Evolutionary conservation across 2,888 invertebrate species (phyloP).

Genomic region (Parelbella ahira): DNA sequence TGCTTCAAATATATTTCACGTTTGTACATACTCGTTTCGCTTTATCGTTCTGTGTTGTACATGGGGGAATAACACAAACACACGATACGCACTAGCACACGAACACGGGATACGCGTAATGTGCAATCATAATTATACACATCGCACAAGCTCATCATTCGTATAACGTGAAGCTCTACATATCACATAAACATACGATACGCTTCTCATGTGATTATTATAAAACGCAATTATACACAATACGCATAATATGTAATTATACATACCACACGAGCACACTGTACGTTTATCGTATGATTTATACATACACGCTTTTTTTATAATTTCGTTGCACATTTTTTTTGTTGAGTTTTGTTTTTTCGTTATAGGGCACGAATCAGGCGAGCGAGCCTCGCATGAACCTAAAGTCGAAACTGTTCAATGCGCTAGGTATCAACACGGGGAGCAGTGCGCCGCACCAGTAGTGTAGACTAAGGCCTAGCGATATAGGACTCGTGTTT

Average conservation of each 20-base stretch:
- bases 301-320: slow-evolving; percentile 33
- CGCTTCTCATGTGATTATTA: too few species aligned
- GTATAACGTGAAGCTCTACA: too few species aligned
- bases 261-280: too few species aligned
- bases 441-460: slow-evolving; percentile 72
- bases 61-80: too few species aligned
- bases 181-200: too few species aligned
- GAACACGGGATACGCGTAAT: too few species aligned
- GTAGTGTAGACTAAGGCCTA: slow-evolving; percentile 46
- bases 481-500: slow-evolving; percentile 38
- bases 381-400: slow-evolving; percentile 87
- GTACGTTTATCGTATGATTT: too few species aligned
- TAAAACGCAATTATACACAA: too few species aligned
- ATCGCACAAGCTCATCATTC: too few species aligned
- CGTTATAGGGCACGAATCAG: slow-evolving; percentile 83
- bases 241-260: too few species aligned
- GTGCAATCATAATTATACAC: too few species aligned
- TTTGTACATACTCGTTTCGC: slow-evolving; percentile 4
- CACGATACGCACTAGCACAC: slow-evolving; percentile 4
- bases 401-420: slow-evolving; percentile 92
- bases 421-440: slow-evolving; percentile 90
- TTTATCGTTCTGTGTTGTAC: slow-evolving; percentile 7
- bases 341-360: slow-evolving; percentile 70
- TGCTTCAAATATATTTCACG: slow-evolving; percentile 2
- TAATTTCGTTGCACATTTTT: slow-evolving; percentile 52